Evolutionary conservation across 2,797 vertebrate genomes (phyloP), one percentile per base, ranked within the genome.

Genomic region (Perodicticus potto): DNA sequence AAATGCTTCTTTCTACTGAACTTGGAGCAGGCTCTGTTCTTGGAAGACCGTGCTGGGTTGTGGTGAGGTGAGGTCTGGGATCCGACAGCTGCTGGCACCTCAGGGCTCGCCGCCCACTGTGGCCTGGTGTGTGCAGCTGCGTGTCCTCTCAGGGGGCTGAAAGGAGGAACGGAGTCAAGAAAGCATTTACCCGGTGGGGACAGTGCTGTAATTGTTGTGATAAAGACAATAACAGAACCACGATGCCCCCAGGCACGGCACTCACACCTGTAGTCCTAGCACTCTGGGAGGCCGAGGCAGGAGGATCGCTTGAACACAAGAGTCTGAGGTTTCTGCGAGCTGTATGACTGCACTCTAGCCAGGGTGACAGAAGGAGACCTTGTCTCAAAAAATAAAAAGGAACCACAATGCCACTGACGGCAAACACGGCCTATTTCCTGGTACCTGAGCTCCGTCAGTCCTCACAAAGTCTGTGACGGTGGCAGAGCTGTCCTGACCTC

Each of bases 111-210:
- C 0, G 7, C 0, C 0, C 19, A 16, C 34, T 59, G 14, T 0
- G 22, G 27, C 45, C 34, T 70, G 81, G 43, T n/a, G 55, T 69
- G 55, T 83, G 45, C 2, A 8, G 37, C 13, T 3, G 5, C 4
- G 0, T 1, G n/a, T 53, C 4, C 2, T 65, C 45, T 89, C 82
- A 65, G 89, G 32, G 40, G 45, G 55, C 22, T 86, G 69, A 72
- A 53, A 80, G 77, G 92, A 65, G 73, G 57, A 43, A 45, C 25
- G 12, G 9, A 85, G 72, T 89, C 57, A 94, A 34, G 17, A 83
- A 53, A n/a, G 32, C 53, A 34, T 29, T 87, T 57, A 91, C 11
- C 12, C 2, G 45, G 45, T 43, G 13, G 49, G 45, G 14, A 40
- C 23, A 11, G 57, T 40, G 86, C 40, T 40, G 22, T 45, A 55